Evolutionary conservation across 2,888 invertebrate species (phyloP), one percentile per base, ranked within the genome.

Genomic region (Eupithecia subumbrata): DNA sequence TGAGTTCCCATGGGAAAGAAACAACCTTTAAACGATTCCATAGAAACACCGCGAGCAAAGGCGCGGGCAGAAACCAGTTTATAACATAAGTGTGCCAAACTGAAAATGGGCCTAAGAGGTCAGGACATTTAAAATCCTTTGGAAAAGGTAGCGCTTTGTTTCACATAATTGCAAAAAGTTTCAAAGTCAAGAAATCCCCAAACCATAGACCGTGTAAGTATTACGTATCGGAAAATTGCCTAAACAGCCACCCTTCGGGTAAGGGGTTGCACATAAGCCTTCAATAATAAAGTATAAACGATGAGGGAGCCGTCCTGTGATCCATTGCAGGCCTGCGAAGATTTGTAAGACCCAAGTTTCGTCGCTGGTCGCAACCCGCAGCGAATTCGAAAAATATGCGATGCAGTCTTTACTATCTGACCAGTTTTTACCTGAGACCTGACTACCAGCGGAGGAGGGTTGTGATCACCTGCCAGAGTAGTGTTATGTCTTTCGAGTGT

Each of bases 311-410:
- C 83, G 82, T 82, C 79, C 77, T 83, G 84, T 89, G 88, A 89
- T 89, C 87, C 87, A 87, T 90, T 84, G 84, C 85, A 85, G 86
- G 85, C 83, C 82, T 84, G 77, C 79, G 72, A 86, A 90, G 90
- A 92, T 92, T 92, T 91, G 92, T 86, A 86, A 87, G 86, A 87
- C 84, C 85, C 84, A 91, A 90, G 89, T 90, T 90, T 88, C 88
- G 89, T 89, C 86, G 83, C 87, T 88, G 88, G 89, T 89, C 86
- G 84, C 87, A 89, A 85, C 89, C 90, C 87, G 85, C 85, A 79
- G 88, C 25, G 60, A 60, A 60, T 60, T 60, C 12, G 22, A 60
- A 25, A 5, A 12, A 60, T 60, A 67, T 80, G 60, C 60, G 5
- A 25, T 60, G 60, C 60, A 60, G 60, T 60, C 60, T 30, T 30